Percentiles rank a stretch among this genome's conserved stretches.
Conservation (phyloP, 2,113 vertebrate genomes). For the Abramis brama region DNA sequence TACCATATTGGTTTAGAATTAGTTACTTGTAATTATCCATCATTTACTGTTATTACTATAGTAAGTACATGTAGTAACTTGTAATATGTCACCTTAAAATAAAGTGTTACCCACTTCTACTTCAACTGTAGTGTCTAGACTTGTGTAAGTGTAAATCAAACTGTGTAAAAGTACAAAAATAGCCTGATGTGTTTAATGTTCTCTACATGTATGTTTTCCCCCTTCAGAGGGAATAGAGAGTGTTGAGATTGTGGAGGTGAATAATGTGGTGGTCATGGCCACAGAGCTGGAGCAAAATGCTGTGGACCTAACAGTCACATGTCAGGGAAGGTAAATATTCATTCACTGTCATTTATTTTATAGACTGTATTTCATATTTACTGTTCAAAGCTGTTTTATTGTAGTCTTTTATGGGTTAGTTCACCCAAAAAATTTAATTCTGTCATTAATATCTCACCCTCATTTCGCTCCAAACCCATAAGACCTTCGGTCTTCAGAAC, state of each 20-base stretch:
- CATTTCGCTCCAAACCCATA: no score
- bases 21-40: no score
- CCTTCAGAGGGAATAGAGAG: conserved; percentile 89
- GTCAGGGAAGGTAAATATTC: conserved; percentile 86
- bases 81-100: no score
- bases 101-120: not conserved
- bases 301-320: conserved; percentile 88
- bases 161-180: not conserved
- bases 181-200: not conserved
- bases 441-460: no score
- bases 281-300: conserved; percentile 77
- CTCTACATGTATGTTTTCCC: not conserved
- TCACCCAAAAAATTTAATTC: no score
- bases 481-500: no score
- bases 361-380: not conserved
- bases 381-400: not conserved
- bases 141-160: not conserved
- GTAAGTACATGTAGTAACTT: no score
- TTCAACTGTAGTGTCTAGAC: not conserved
- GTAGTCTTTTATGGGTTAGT: not conserved
- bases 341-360: not conserved
- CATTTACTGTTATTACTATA: no score
- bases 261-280: conserved; percentile 72
- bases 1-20: no score
- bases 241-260: conserved; percentile 87